Evolutionary conservation across 2,113 vertebrate genomes (phyloP), one percentile per base, ranked within the genome.

Genomic region (Urocolius indicus): DNA sequence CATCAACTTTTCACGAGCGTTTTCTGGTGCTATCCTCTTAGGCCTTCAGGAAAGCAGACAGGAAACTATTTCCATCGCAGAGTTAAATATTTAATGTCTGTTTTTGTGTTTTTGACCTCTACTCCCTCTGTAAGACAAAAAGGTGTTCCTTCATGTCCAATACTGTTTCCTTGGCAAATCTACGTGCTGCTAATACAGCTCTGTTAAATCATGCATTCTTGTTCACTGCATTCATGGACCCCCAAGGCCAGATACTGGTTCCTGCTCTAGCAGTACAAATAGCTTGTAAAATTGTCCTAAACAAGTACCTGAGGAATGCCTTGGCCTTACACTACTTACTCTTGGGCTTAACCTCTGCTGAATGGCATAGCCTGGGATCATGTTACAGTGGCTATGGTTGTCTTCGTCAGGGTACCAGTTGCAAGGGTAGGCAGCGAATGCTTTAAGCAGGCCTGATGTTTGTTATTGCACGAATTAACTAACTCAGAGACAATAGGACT

Each of bases 91-190:
- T 94, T 87, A 43, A 84, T 76, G 62, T 87, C 69, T 45, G 24
- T 75, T 92, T 93, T 87, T 95, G n/a, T 93, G 87, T 83, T 87
- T 67, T 90, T 92, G 83, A 58, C 51, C 61, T 95, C 71, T 92
- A 16, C 57, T 89, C 76, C 79, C 72, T 95, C 65, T 91, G 80
- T 66, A 55, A 96, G 84, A 92, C 71, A 89, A 76, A 94, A 55
- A 69, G 63, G 16, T 91, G 84, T 97, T 94, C 82, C 92, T 89
- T 57, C 23, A 23, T 30, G 71, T 87, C 80, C 48, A 21, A 94
- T 89, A 73, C 71, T 78, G 41, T 78, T 94, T 96, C 83, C 89
- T 80, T 93, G 82, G 79, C 72, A 95, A 90, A 93, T 73, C 69
- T 59, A 24, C 1, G 4, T 63, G 66, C 61, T 90, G 26, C 78